Evolutionary conservation across 2,797 vertebrate genomes (phyloP), one percentile per base, ranked within the genome.

Genomic region (Trachops cirrhosus): DNA sequence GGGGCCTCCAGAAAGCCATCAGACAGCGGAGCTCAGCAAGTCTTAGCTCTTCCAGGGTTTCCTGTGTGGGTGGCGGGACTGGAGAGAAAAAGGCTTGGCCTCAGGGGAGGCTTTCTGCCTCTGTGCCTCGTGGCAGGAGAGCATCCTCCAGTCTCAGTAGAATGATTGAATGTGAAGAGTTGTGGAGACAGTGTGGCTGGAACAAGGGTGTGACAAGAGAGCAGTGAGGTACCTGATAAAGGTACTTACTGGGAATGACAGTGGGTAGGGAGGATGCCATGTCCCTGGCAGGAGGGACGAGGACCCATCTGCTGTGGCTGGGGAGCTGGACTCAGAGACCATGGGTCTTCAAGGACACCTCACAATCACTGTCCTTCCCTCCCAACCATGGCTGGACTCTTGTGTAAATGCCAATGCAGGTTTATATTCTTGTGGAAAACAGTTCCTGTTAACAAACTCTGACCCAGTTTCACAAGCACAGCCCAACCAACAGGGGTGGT

Each of bases 331-430:
- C 4, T 75, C n/a, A 29, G 39, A 41, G 52, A 0, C 48, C 6
- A 4, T 1, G 34, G 5, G 37, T 71, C 34, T 54, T 37, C 48
- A 41, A n/a, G 50, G 48, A 22, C 34, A 39, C 37, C 18, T 18
- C 67, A 41, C 54, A 48, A 15, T 54, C 46, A 9, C 15, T 48
- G 54, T 75, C n/a, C n/a, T 75, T 5, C n/a, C 8, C n/a, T 75
- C 2, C 9, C 41, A 34, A 6, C 16, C 54, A 29, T 29, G 86
- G 39, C 21, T 34, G 22, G 70, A 48, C 32, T 15, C 5, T 26
- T 37, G 0, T 70, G 29, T 0, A 39, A 41, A 29, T 29, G 24
- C 34, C 0, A 1, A 39, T 4, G 2, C 6, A 29, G 24, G 37
- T 39, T 34, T 9, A 2, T 34, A 88, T 64, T 39, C n/a, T 14